Percentiles rank a stretch among this genome's conserved stretches.
Conservation (phyloP, 2,797 vertebrate species). For the Natrix natrix region DNA sequence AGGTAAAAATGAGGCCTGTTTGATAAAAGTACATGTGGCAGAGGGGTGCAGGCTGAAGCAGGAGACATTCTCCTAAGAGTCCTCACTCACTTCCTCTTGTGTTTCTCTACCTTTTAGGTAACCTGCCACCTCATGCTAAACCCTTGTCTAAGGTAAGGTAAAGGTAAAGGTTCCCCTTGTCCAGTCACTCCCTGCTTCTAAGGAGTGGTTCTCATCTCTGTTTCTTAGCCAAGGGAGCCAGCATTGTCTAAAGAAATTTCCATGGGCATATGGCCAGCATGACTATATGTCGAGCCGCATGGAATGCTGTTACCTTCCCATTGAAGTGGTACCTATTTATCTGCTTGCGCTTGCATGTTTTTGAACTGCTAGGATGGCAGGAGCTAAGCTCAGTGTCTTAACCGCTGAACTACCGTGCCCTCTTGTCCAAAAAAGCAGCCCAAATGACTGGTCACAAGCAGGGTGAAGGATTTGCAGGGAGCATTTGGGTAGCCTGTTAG, state of each 20-base stretch:
- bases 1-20: not conserved
- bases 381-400: not conserved
- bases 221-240: no score
- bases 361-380: not conserved
- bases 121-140: not conserved
- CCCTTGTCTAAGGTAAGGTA: not conserved
- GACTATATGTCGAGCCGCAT: no score
- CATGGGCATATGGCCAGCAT: no score
- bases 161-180: no score
- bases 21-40: not conserved
- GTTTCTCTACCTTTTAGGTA: not conserved
- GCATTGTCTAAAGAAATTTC: no score
- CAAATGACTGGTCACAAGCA: not conserved
- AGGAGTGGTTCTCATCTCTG: no score
- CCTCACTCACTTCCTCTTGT: not conserved
- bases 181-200: no score
- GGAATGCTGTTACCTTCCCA: not conserved
- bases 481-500: not conserved
- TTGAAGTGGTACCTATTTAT: not conserved
- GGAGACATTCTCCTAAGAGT: not conserved
- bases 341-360: not conserved
- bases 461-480: not conserved
- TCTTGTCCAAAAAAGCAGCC: not conserved
- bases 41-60: not conserved
- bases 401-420: not conserved